Base-by-base conservation (phyloP, 2,797 vertebrate species). In the Crax fasciolata region DNA sequence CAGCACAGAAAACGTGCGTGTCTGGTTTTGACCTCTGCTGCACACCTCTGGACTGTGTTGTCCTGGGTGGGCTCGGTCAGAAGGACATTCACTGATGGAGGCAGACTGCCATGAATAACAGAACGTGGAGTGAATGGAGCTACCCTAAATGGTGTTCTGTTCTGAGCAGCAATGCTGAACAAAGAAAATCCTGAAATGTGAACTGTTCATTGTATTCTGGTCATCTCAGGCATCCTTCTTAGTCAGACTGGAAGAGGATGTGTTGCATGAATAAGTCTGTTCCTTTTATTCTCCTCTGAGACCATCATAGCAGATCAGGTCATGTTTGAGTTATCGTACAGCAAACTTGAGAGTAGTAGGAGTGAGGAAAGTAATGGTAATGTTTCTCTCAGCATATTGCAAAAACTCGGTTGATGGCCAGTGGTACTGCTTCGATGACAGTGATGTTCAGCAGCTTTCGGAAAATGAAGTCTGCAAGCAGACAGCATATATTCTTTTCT, bases 351-450 rank as follows among this genome's bases (percentile, higher is more conserved):
- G 49, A 70, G 62, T 6, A 72, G 16, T 20, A 77, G 24, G 41
- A 65, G 28, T 11, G n/a, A 51, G 27, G 14, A 14, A 63, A 27
- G 13, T 27, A 35, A 94, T 6, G 73, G 28, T 28, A 41, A 43
- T 23, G 44, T 79, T 43, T 94, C 83, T 87, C 59, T 28, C 97
- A 99, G 99, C 99, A 0, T 99, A 99, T 95, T 99, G 99, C 95
- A 99, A 99, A 97, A 99, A 99, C 97, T 99, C 99, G 0, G 97
- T 99, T 21, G 99, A 99, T 18, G 99, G 99, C 28, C 98, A 99
- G 97, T 99, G 99, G 99, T 99, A 99, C 97, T 99, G 99, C 98
- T 99, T 99, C 3, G 99, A 99, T 46, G 99, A 99, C 98, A 99
- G 99, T 2, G 99, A 99, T 3, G 99, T 99, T 70, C 99, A 99